Base-by-base conservation (phyloP, 2,888 invertebrate species). In the Teleogryllus oceanicus region DNA sequence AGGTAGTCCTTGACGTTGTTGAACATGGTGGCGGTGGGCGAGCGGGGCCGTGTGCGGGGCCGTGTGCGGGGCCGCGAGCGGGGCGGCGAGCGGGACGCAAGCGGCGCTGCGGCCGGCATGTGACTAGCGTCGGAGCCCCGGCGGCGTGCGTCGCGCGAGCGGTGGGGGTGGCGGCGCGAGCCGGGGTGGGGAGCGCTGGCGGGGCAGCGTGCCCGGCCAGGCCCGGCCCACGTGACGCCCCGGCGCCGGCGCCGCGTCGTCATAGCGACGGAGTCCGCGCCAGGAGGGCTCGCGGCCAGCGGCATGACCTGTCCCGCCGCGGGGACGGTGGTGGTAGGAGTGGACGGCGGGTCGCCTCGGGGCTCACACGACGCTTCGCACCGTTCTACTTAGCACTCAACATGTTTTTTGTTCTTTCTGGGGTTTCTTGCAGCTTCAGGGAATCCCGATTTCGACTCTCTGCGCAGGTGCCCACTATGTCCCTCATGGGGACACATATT, bases 1-100 rank as follows among this genome's bases (percentile, higher is more conserved):
- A 81, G 77, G 78, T 80, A 81, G 20, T 79, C 81, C 75, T 81
- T 81, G 50, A 81, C 75, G 78, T 78, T 79, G 80, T 78, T 81
- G 80, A 81, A 80, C 81, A 81, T 81, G 78, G 4, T 74, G 37
- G 21, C 75, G 75, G 20, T 11, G 20, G 75, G 21, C 75, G 20
- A n/a, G 20, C 11, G 4, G 12, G 18, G 18, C 18, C 75, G 13
- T 8, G 16, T 2, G 20, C 20, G 75, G 20, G 13, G 20, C 75
- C 13, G 24, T 24, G n/a, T 2, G 21, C 74, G 20, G 21, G 10
- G 24, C 75, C 13, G 21, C 75, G 20, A 37, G 37, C 37, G 37
- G 37, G 37, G 37, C 37, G 37, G 37, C 62, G 62, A 62, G 18
- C 75, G 21, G 21, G 21, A 16, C 13, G 75, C 75, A 5, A 13